phyloP scores from a whole-genome alignment of 2,113 vertebrate genomes.

The Tringa solitaria region DNA sequence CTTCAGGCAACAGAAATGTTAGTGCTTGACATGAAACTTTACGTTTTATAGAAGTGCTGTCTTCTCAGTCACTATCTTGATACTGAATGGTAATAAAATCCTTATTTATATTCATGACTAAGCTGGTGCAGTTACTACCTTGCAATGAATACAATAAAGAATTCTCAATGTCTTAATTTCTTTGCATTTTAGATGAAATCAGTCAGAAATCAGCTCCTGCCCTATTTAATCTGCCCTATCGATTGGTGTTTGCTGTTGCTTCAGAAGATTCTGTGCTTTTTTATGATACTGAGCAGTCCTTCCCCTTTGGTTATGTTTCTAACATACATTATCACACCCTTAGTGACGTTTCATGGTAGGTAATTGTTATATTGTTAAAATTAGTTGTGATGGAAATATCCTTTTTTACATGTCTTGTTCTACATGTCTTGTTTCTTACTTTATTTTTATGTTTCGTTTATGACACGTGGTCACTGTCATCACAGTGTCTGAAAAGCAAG shows the following conservation, averaged over 20 bases:
- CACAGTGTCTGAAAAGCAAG: neutral
- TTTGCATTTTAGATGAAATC: constrained; percentile 70
- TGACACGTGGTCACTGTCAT: neutral
- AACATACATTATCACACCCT: constrained; percentile 98
- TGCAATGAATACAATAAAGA: neutral
- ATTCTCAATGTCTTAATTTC: neutral
- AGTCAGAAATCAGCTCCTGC: constrained; percentile 49
- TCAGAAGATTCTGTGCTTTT: constrained; percentile 93
- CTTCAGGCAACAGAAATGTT: neutral
- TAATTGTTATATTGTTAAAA: neutral
- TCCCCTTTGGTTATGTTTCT: constrained; percentile 92
- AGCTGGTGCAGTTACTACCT: neutral
- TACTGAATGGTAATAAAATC: neutral
- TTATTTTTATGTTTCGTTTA: neutral
- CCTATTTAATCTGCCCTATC: constrained; percentile 85
- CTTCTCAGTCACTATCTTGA: neutral
- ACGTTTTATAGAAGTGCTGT: neutral
- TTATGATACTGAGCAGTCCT: constrained; percentile 92
- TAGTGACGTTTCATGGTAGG: constrained; percentile 94
- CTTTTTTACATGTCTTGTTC: neutral
- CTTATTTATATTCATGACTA: neutral
- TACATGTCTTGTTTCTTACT: neutral
- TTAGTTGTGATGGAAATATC: neutral
- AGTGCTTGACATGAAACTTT: neutral
- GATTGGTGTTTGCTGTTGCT: constrained; percentile 94